Conservation (phyloP, 2,797 vertebrate species). For the Perdix hodgsoniae region DNA sequence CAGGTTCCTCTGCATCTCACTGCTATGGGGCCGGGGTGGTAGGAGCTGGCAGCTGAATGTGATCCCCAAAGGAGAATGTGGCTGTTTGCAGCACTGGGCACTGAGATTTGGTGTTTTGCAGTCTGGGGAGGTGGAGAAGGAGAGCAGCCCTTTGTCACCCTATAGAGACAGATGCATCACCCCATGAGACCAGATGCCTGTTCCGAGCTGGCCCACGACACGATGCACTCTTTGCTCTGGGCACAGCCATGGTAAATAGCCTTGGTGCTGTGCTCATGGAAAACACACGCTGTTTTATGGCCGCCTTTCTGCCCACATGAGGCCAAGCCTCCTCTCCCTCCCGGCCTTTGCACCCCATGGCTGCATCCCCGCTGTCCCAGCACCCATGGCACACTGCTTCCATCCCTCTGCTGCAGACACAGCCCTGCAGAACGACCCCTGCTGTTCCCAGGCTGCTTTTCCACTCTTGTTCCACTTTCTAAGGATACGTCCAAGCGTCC, state of each 20-base stretch:
- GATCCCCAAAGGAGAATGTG: too few species aligned
- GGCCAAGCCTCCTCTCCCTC: not conserved
- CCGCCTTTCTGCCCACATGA: not conserved
- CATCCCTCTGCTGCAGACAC: not conserved
- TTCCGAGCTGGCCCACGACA: not conserved
- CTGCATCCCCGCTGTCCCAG: not conserved
- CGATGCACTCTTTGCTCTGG: rapidly evolving
- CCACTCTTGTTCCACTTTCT: not conserved
- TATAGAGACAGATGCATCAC: not conserved
- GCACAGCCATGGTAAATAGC: not conserved
- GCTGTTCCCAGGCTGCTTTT: not conserved
- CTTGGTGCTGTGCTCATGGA: rapidly evolving
- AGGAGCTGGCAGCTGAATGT: not conserved
- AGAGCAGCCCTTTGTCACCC: not conserved
- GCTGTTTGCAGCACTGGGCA: too few species aligned
- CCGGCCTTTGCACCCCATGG: not conserved
- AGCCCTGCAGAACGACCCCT: not conserved
- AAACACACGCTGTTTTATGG: not conserved
- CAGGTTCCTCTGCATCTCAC: rapidly evolving
- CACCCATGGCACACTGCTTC: too few species aligned
- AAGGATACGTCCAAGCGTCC: too few species aligned
- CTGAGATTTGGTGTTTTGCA: not conserved
- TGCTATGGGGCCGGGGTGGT: rapidly evolving
- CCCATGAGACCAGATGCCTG: not conserved
- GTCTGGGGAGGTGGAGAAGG: not conserved